phyloP scores from a whole-genome alignment of 2,888 invertebrate species.

The Steinernema scapterisci region DNA sequence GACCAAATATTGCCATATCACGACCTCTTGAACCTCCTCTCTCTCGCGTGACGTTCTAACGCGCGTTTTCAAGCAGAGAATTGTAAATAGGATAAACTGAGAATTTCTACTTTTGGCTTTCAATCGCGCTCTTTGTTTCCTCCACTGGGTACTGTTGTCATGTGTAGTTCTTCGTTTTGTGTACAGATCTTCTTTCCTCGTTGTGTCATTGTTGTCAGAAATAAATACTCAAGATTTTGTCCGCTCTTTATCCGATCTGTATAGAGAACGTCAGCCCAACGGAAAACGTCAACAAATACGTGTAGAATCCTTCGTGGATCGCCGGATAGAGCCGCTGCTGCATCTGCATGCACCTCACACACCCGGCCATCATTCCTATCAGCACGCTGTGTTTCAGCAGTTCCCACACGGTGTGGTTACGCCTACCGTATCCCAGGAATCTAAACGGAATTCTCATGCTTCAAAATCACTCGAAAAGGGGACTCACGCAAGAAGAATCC shows the following conservation, averaged over 20 bases:
- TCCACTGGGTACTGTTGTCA: too few species aligned
- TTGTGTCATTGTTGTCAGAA: too few species aligned
- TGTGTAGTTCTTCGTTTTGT: too few species aligned
- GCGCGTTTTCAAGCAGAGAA: too few species aligned
- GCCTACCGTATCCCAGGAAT: constrained; percentile 31
- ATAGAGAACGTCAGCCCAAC: constrained; percentile 38
- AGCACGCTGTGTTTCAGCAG: constrained; percentile 41
- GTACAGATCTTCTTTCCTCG: too few species aligned
- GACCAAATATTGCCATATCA: constrained; percentile 26
- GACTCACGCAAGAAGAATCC: constrained; percentile 40
- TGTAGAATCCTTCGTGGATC: constrained; percentile 47
- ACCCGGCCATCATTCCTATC: constrained; percentile 36
- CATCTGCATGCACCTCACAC: constrained; percentile 37
- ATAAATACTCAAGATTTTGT: too few species aligned
- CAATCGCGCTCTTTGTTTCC: too few species aligned
- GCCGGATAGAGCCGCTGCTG: constrained; percentile 46
- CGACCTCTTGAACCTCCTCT: too few species aligned
- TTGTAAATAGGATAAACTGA: too few species aligned
- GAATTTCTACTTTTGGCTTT: too few species aligned
- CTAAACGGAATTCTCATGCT: constrained; percentile 33
- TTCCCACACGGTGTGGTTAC: constrained; percentile 40
- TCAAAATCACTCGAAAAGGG: neutral
- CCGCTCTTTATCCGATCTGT: constrained; percentile 8
- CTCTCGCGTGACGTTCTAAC: too few species aligned
- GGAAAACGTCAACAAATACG: constrained; percentile 46